Evolutionary conservation across 2,797 vertebrate species (phyloP), one percentile per base, ranked within the genome.

Genomic region (Erpetoichthys calabaricus): DNA sequence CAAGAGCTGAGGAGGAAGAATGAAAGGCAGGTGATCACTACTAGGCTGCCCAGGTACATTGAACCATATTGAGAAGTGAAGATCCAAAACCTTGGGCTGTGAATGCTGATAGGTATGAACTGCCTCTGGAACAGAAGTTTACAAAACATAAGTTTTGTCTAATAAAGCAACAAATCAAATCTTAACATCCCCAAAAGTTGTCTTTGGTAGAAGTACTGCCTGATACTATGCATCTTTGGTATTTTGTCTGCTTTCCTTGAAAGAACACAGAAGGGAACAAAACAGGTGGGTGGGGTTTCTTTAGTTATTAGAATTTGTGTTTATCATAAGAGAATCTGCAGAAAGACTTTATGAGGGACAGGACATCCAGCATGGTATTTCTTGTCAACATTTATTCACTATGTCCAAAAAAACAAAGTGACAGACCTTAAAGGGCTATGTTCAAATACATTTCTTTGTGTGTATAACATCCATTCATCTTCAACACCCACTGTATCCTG

Each of bases 1-100:
- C 94, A 99, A 49, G 92, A 93, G 67, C 86, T 91, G 53, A 99
- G 88, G 68, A 99, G 86, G 83, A 97, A 98, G 70, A 98, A 99
- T 62, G 94, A 98, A 45, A 97, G 91, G 60, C 89, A 83, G 63
- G 91, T 25, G 61, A 92, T 79, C 61, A 98, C 89, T 3, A 81
- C 67, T n/a, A 99, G 80, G 72, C 92, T 92, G 68, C 93, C 93
- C 59, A 90, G 67, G 70, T 88, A 98, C 77, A 98, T 85, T 68
- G 89, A 81, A 62, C 77, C 68, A 51, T 93, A 99, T 73, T 98
- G 91, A 51, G 70, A 59, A 5, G 84, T 75, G 70, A 89, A 91
- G 70, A 89, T 69, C 94, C 91, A 97, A 80, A 98, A 98, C 60
- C 83, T 85, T 67, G 70, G 74, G 53, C 86, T 83, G 45, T 76